A percentile compares a stretch with the other conserved stretches of the same genome.
These are phyloP conservation scores for Oncorhynchus clarkii DNA, from an alignment of 2,113 vertebrate genomes.

Conservation along the genomic window DNA sequence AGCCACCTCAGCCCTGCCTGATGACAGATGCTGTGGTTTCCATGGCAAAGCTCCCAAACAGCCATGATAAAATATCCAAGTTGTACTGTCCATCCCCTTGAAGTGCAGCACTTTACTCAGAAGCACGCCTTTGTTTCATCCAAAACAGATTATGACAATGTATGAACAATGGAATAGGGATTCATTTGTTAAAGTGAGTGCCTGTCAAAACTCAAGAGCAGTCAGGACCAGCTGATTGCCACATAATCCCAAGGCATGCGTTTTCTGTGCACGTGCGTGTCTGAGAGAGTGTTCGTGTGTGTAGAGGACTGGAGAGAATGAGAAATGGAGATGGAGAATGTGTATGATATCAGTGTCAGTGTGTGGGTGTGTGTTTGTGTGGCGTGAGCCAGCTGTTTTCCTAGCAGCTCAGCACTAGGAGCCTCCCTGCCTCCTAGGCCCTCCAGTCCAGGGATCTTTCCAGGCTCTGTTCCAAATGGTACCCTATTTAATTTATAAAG, in stretches of 20 bases:
- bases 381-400: conserved; percentile 73
- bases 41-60: not conserved
- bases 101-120: not conserved
- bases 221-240: no score
- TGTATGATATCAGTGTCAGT: conserved; percentile 71
- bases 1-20: conserved; percentile 1
- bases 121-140: not conserved
- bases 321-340: conserved; percentile 59
- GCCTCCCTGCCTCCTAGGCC: conserved; percentile 38
- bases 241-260: not conserved
- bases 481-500: conserved; percentile 26
- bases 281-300: not conserved
- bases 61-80: not conserved
- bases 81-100: not conserved
- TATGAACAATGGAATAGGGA: not conserved
- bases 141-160: not conserved
- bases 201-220: not conserved
- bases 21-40: not conserved
- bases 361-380: conserved; percentile 39
- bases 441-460: conserved; percentile 44
- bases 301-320: conserved; percentile 39
- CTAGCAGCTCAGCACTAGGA: conserved; percentile 58
- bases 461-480: conserved; percentile 43
- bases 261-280: not conserved
- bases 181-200: not conserved